A percentile compares a stretch with the other conserved stretches of the same genome.
Evolutionary conservation across 2,888 invertebrate genomes (phyloP).

Genomic region (Notodonta dromedarius): DNA sequence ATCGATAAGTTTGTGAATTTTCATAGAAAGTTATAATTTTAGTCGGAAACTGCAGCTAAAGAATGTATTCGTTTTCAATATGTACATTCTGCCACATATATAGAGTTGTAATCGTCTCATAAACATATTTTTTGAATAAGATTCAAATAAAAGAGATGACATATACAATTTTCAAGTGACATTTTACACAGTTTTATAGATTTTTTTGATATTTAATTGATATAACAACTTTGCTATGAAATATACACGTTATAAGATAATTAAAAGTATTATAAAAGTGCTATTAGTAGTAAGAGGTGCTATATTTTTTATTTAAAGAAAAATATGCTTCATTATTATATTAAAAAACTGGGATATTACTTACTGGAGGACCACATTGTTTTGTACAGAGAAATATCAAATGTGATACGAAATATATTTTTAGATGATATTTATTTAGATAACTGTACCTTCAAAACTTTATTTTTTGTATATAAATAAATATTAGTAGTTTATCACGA

Average conservation of each 20-base stretch:
- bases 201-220: conserved; percentile 17
- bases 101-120: background rate
- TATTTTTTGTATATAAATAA: conserved; percentile 46
- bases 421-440: conserved; percentile 68
- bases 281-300: conserved; percentile 50
- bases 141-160: background rate
- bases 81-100: background rate
- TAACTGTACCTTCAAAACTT: conserved; percentile 49
- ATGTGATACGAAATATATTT: conserved; percentile 77
- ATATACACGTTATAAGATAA: conserved; percentile 6
- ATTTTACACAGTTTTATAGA: background rate
- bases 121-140: background rate
- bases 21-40: conserved; percentile 15
- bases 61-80: conserved; percentile 3
- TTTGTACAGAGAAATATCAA: conserved; percentile 54
- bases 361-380: conserved; percentile 62
- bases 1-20: background rate
- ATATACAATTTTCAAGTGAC: background rate
- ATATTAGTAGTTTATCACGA: conserved; percentile 41
- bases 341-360: conserved; percentile 43
- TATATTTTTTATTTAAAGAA: conserved; percentile 43
- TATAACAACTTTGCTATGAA: conserved; percentile 14
- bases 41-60: conserved; percentile 15
- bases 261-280: conserved; percentile 43
- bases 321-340: background rate